Evolutionary conservation across 2,888 invertebrate genomes (phyloP).

Genomic region (Ariolimax columbianus): DNA sequence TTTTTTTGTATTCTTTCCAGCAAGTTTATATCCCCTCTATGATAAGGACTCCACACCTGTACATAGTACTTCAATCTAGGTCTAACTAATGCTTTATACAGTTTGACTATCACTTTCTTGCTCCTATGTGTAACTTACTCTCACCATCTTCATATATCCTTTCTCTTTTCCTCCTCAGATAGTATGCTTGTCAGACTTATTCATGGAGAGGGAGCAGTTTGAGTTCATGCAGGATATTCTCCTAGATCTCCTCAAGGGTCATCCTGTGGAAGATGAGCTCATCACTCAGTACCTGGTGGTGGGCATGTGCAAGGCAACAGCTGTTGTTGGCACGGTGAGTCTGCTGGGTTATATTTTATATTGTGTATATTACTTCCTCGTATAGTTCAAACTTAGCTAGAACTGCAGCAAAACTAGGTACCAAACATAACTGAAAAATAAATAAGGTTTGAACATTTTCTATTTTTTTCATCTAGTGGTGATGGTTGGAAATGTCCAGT

Average conservation of each 20-base stretch:
- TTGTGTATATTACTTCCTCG: not conserved
- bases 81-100: too few relatives aligned
- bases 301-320: constrained; percentile 85
- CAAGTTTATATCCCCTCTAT: too few relatives aligned
- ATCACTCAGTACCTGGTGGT: constrained; percentile 86
- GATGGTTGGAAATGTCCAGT: too few relatives aligned
- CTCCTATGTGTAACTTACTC: too few relatives aligned
- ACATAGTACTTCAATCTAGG: too few relatives aligned
- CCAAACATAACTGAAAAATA: too few relatives aligned
- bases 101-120: too few relatives aligned
- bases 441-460: too few relatives aligned
- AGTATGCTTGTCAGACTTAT: constrained; percentile 86
- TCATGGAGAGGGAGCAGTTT: constrained; percentile 86
- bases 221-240: constrained; percentile 88
- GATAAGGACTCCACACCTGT: too few relatives aligned
- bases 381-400: not conserved
- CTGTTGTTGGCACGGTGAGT: constrained; percentile 82
- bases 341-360: not conserved
- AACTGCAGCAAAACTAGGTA: too few relatives aligned
- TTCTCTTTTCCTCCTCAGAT: constrained; percentile 75
- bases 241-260: constrained; percentile 83
- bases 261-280: constrained; percentile 87
- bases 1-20: too few relatives aligned
- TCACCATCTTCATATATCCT: not conserved
- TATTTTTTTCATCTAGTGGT: too few relatives aligned